A percentile compares a stretch with the other conserved stretches of the same genome.
Evolutionary conservation across 1,140 invertebrate species (phyloP).

Genomic region (Anthonomus grandis): DNA sequence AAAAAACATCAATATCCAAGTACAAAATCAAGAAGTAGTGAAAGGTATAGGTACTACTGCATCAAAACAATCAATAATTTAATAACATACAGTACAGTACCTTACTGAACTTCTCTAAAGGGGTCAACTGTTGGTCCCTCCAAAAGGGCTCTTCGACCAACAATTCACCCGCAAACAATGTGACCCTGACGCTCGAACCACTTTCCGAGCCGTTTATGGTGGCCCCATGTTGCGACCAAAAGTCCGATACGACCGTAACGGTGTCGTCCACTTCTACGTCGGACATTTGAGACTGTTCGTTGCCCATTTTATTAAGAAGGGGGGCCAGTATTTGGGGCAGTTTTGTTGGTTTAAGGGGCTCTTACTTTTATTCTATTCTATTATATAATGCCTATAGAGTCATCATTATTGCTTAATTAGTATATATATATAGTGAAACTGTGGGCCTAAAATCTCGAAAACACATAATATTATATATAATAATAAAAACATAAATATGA

Average conservation of each 20-base stretch:
- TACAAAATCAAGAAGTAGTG: background rate
- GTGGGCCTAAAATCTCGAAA: no score
- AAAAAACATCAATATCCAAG: background rate
- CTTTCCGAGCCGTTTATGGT: constrained; percentile 57
- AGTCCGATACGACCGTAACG: constrained; percentile 69
- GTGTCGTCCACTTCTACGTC: constrained; percentile 72
- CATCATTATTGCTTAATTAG: no score
- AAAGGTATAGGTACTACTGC: no score
- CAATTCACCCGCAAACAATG: constrained; percentile 68
- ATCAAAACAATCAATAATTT: no score
- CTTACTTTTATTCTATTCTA: no score
- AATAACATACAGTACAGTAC: no score
- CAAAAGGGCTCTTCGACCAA: constrained; percentile 60
- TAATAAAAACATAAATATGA: no score
- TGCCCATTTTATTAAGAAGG: constrained; percentile 68
- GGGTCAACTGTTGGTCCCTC: constrained; percentile 59
- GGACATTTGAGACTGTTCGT: constrained; percentile 67
- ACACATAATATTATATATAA: no score
- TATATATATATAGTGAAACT: no score
- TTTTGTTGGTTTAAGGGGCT: constrained; percentile 5
- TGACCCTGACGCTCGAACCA: constrained; percentile 59
- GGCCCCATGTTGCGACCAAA: constrained; percentile 72
- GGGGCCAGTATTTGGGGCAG: background rate
- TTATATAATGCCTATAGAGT: no score
- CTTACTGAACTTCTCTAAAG: constrained; percentile 70